Evolutionary conservation across 2,888 invertebrate species (phyloP).

Genomic region (Apomyelois bistriatella): DNA sequence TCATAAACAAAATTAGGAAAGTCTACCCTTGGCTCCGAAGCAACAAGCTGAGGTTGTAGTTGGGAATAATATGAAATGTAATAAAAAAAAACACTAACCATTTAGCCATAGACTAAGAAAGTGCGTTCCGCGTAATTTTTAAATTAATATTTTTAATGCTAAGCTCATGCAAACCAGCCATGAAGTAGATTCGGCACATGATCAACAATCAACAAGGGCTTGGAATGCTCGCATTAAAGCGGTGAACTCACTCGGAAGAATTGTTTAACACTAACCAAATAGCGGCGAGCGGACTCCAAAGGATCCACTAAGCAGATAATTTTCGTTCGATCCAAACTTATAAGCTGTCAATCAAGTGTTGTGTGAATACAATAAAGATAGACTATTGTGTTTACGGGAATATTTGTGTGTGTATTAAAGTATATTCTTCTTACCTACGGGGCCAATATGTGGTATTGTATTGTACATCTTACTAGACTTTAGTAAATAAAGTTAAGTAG

Average conservation of each 20-base stretch:
- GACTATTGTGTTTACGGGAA: slow-evolving; percentile 10
- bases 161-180: background rate
- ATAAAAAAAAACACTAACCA: too few species aligned
- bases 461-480: background rate
- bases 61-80: too few species aligned
- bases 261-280: slow-evolving; percentile 78
- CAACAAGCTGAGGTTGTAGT: too few species aligned
- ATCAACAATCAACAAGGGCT: slow-evolving; percentile 47
- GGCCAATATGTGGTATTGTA: background rate
- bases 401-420: background rate
- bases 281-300: slow-evolving; percentile 62
- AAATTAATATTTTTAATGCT: background rate
- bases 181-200: slow-evolving; percentile 39
- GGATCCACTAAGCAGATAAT: slow-evolving; percentile 76
- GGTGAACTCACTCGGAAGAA: slow-evolving; percentile 71
- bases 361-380: slow-evolving; percentile 45
- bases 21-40: too few species aligned
- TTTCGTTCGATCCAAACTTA: slow-evolving; percentile 57
- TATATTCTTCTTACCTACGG: background rate
- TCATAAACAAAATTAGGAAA: too few species aligned
- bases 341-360: slow-evolving; percentile 68
- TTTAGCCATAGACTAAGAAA: background rate
- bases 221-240: slow-evolving; percentile 42
- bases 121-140: too few species aligned
- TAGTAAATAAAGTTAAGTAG: too few species aligned